Percentiles rank a stretch among this genome's conserved stretches.
phyloP scores from a whole-genome alignment of 2,113 vertebrate species.

The Hippocampus zosterae region DNA sequence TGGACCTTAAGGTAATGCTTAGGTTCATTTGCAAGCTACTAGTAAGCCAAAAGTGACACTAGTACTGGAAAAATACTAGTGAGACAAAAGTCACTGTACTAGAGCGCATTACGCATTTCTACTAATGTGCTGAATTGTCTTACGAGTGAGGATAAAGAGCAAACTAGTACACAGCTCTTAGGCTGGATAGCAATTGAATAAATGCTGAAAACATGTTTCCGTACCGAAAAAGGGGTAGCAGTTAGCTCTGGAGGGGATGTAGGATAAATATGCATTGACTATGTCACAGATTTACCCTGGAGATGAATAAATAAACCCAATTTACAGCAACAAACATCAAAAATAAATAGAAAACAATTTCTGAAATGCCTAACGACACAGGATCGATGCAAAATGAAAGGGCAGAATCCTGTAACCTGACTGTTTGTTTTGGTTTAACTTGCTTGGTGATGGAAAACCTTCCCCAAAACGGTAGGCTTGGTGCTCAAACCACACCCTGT shows the following conservation, averaged over 20 bases:
- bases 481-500: constrained; percentile 32
- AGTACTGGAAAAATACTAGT: neutral
- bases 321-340: constrained; percentile 50
- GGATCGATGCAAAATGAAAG: constrained; percentile 27
- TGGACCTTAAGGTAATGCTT: too few relatives aligned
- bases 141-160: neutral
- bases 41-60: neutral
- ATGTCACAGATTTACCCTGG: constrained; percentile 36
- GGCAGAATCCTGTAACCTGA: constrained; percentile 40
- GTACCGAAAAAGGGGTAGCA: constrained; percentile 6
- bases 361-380: constrained; percentile 23
- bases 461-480: constrained; percentile 23
- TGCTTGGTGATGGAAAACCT: constrained; percentile 28
- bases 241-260: constrained; percentile 35
- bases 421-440: constrained; percentile 55
- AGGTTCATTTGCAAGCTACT: neutral
- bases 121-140: too few relatives aligned
- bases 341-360: constrained; percentile 50
- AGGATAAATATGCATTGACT: constrained; percentile 14
- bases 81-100: neutral
- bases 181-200: neutral
- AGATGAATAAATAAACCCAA: constrained; percentile 67
- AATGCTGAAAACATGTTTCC: neutral
- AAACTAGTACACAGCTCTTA: neutral
- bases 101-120: neutral